These are phyloP conservation scores for Gonioctena quinquepunctata DNA, from an alignment of 1,140 invertebrate genomes.

Conservation along the genomic window DNA sequence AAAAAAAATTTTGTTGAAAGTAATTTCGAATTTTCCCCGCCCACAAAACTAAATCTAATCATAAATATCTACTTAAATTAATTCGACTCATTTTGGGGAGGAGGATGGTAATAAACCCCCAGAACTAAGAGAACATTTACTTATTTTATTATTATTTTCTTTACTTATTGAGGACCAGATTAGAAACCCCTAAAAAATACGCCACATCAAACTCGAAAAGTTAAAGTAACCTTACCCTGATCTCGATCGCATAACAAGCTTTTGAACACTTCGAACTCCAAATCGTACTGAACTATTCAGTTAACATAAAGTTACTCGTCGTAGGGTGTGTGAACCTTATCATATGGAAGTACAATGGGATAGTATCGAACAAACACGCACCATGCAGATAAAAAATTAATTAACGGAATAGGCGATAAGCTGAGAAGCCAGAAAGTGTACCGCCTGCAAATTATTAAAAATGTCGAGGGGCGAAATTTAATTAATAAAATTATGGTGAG, in stretches of 20 bases:
- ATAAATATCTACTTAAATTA: no score
- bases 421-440: neutral
- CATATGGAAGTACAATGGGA: neutral
- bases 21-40: no score
- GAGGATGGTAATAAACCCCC: no score
- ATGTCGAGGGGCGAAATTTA: neutral
- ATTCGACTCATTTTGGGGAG: no score
- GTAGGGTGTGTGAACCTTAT: constrained; percentile 2
- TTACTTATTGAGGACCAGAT: no score
- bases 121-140: no score
- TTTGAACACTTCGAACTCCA: neutral
- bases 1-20: no score
- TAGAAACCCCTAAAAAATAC: no score
- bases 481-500: no score
- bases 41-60: no score
- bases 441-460: neutral
- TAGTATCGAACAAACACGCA: constrained; percentile 11
- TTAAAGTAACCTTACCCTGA: neutral
- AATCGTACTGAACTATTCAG: neutral
- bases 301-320: neutral
- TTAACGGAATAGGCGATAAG: neutral
- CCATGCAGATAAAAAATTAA: neutral
- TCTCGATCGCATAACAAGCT: neutral
- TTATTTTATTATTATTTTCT: no score
- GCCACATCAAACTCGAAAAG: no score